Conservation (phyloP, 2,888 invertebrate species). For the Brassicogethes aeneus region DNA sequence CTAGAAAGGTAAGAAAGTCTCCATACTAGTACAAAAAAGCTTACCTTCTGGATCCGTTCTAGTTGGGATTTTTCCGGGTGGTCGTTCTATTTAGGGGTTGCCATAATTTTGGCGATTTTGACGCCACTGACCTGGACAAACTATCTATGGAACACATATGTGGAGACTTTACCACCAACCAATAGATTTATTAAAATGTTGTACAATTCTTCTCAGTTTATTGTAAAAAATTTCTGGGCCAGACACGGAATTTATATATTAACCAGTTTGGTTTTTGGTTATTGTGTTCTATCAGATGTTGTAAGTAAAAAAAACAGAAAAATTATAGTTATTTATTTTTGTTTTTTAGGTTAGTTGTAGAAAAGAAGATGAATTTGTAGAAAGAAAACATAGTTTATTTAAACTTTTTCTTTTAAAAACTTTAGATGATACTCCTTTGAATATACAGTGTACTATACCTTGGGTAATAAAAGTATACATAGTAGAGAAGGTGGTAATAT, state of each 20-base stretch:
- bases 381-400: background rate
- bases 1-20: conserved; percentile 46
- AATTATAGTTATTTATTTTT: too few species aligned
- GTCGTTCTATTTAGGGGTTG: conserved; percentile 41
- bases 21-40: too few species aligned
- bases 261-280: conserved; percentile 54
- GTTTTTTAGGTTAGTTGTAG: too few species aligned
- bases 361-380: background rate
- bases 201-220: conserved; percentile 51
- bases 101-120: conserved; percentile 47
- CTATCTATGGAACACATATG: conserved; percentile 52
- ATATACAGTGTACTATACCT: background rate
- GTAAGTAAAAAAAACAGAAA: too few species aligned
- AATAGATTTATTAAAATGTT: conserved; percentile 45
- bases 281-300: conserved; percentile 59
- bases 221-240: conserved; percentile 54
- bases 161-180: conserved; percentile 42
- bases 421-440: background rate
- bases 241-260: conserved; percentile 59
- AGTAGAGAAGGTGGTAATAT: too few species aligned
- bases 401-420: too few species aligned
- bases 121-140: conserved; percentile 70
- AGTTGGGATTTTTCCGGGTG: conserved; percentile 29
- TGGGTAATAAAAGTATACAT: too few species aligned
- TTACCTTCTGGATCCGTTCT: background rate